These are phyloP conservation scores for Apogon talboti DNA, from an alignment of 2,797 vertebrate species.

Conservation along the genomic window DNA sequence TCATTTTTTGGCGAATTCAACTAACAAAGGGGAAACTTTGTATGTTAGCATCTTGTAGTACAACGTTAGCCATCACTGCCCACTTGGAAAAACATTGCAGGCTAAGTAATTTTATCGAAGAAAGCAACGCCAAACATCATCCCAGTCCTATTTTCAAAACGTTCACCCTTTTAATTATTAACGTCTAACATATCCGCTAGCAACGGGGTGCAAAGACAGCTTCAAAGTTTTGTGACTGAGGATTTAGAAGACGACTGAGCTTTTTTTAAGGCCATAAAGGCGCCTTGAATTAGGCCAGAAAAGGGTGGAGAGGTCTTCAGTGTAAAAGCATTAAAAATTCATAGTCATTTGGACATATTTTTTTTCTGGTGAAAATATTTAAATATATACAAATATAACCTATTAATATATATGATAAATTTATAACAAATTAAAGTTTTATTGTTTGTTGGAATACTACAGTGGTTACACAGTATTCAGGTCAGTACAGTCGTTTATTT, in stretches of 20 bases:
- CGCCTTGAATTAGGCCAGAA: background rate
- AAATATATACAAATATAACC: too few species aligned
- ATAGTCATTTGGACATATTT: fast-evolving
- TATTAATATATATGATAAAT: too few species aligned
- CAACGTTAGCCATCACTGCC: background rate
- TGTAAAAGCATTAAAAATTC: conserved; percentile 27
- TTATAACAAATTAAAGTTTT: too few species aligned
- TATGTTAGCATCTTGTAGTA: conserved; percentile 5
- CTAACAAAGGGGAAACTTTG: background rate
- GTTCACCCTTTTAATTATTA: background rate
- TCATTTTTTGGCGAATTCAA: conserved; percentile 44
- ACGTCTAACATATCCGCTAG: background rate
- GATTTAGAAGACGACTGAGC: background rate
- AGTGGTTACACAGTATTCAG: background rate
- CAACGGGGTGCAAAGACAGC: background rate
- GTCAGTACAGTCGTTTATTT: background rate
- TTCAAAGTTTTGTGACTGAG: conserved; percentile 3
- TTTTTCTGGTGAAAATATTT: too few species aligned
- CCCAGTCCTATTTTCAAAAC: too few species aligned
- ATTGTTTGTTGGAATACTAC: fast-evolving
- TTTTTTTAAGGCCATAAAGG: background rate
- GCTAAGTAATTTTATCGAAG: background rate
- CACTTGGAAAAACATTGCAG: background rate
- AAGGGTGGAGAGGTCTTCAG: background rate
- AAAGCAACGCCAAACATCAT: background rate